Base-by-base conservation (phyloP, 2,888 invertebrate species). In the Drosophila helvetica region DNA sequence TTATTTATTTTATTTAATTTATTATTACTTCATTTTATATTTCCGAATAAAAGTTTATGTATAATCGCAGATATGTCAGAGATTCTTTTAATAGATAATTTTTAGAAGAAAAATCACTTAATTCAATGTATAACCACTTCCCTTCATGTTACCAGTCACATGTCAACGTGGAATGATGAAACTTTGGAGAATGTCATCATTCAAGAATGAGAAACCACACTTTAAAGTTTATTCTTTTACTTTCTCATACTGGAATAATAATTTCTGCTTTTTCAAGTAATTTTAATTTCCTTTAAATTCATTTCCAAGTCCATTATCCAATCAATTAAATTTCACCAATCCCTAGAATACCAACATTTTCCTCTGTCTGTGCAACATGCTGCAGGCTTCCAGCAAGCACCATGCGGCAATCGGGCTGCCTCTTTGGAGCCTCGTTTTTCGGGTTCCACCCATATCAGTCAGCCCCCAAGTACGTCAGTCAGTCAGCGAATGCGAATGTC, bases 401-500 rank as follows among this genome's bases (percentile, higher is more conserved):
- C 15, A 60, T 42, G 45, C 30, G 33, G 33, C 19, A 22, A 38
- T 45, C 43, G 62, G n/a, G 38, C n/a, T 38, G 38, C 38, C 45
- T 45, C 43, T 43, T 33, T 33, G 30, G 42, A 42, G 30, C 19
- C 43, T 38, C n/a, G 15, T 50, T 62, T 42, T 55, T 33, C n/a
- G 51, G 79, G 83, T 76, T 76, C 59, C 88, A 62, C 88, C 88
- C 88, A 85, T 83, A 83, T 83, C 83, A 87, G 88, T 83, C 83
- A 87, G 83, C 76, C 69, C 76, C 63, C 57, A 78, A 74, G 86
- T 82, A 82, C 78, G 83, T 87, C 83, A 87, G 82, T 83, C 83
- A 81, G 82, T 87, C 88, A 83, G 65, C 61, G 74, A 74, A 68
- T 68, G 58, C 61, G 58, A 70, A 45, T 58, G 59, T 62, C 56